These are phyloP conservation scores for Micromys minutus DNA, from an alignment of 2,113 vertebrate species.

Conservation along the genomic window DNA sequence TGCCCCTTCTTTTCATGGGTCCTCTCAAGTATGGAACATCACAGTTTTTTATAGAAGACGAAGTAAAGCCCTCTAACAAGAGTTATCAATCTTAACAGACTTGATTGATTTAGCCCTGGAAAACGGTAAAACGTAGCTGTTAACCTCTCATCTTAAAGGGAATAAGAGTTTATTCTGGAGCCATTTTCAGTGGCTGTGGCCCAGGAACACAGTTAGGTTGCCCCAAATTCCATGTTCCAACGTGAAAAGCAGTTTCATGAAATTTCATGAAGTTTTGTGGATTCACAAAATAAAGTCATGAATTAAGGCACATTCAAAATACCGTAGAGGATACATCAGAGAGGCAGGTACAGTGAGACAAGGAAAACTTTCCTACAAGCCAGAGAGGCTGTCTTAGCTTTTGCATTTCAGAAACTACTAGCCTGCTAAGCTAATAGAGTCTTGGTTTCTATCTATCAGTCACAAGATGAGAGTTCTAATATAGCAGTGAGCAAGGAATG, in stretches of 20 bases:
- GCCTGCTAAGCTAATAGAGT: background rate
- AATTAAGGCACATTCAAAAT: background rate
- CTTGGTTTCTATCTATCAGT: background rate
- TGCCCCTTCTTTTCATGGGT: background rate
- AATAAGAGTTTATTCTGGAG: background rate
- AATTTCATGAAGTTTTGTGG: no score
- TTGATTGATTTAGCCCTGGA: constrained; percentile 6
- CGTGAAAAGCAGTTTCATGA: background rate
- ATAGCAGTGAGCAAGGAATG: background rate
- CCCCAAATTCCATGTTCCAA: background rate
- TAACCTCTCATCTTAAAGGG: background rate
- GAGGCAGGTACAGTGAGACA: background rate
- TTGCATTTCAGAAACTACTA: background rate
- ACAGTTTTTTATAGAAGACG: background rate
- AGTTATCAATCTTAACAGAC: background rate
- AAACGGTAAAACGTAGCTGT: constrained; percentile 13
- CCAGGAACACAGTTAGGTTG: background rate
- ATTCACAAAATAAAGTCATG: background rate
- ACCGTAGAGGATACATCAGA: background rate
- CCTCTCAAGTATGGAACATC: background rate
- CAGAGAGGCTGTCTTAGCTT: background rate
- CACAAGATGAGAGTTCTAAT: background rate
- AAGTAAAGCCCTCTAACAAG: background rate
- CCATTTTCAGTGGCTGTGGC: background rate
- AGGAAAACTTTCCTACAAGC: background rate